Conservation (phyloP, 2,888 invertebrate genomes). For the Allygus modestus region DNA sequence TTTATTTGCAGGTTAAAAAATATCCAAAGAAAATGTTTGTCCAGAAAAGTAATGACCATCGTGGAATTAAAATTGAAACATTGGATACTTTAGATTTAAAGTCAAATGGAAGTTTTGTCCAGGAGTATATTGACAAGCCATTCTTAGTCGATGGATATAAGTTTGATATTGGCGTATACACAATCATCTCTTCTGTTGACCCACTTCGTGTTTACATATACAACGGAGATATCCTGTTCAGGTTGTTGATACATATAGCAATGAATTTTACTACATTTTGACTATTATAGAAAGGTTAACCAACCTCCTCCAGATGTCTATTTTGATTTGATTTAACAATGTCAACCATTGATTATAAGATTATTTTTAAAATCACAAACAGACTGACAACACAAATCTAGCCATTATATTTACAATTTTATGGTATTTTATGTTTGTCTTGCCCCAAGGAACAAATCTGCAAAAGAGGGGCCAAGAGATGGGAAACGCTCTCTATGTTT, state of each 20-base stretch:
- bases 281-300: too few species aligned
- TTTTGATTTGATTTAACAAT: too few species aligned
- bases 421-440: too few species aligned
- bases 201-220: conserved; percentile 94
- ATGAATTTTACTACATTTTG: conserved; percentile 60
- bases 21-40: conserved; percentile 89
- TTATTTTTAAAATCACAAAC: too few species aligned
- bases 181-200: conserved; percentile 92
- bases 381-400: too few species aligned
- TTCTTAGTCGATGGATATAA: conserved; percentile 94
- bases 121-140: conserved; percentile 93
- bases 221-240: conserved; percentile 92
- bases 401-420: too few species aligned
- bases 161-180: conserved; percentile 98
- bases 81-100: conserved; percentile 84
- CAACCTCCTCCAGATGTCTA: too few species aligned
- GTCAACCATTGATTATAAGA: too few species aligned
- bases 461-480: too few species aligned
- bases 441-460: too few species aligned
- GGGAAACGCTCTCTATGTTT: too few species aligned
- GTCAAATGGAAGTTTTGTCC: conserved; percentile 88
- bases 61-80: conserved; percentile 88
- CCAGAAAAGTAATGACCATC: conserved; percentile 94
- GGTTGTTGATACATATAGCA: conserved; percentile 75
- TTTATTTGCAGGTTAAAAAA: conserved; percentile 75